Base-by-base conservation (phyloP, 2,888 invertebrate genomes). In the Hydraecia micacea region DNA sequence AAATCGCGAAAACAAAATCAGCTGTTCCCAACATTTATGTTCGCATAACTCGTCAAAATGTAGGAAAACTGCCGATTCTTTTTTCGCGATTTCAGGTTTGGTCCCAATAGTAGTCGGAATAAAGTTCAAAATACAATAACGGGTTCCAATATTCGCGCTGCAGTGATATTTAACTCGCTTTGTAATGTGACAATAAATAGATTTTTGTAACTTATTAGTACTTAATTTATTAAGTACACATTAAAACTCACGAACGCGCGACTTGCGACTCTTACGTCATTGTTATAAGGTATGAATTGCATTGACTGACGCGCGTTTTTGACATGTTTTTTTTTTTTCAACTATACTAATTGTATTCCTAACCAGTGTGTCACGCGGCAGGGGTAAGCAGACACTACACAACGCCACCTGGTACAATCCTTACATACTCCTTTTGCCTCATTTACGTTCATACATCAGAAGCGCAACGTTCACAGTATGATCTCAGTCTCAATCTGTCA, bases 261-360 rank as follows among this genome's bases (percentile, higher is more conserved):
- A 42, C 28, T 42, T 42, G 5, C 18, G 5, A 74, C 25, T 58
- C 32, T 74, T 18, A 49, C 9, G 4, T 5, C 46, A 36, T 42
- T 72, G 32, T 72, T 28, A 15, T 60, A 75, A 74, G 46, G 74
- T 74, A 60, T 21, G 46, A 74, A 74, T 28, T 75, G 18, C 72
- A 55, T 32, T 2, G 15, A 55, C 28, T 32, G n/a, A 39, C 73
- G 6, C 46, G 13, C 21, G 21, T n/a, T 60, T 46, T 46, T 36
- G 58, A 46, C 18, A 28, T 21, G 0, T 32, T 32, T 32, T 32
- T 46, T 1, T 46, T 46, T 52, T 55, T 18, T 42, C 11, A 25
- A 69, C 28, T 70, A 73, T 49, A 39, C 36, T 74, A 58, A 36
- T n/a, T n/a, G n/a, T n/a, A n/a, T n/a, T n/a, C n/a, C n/a, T n/a